A percentile compares a stretch with the other conserved stretches of the same genome.
Evolutionary conservation across 92 coral and sea anemone genomes (phyloP).

Genomic region (Montipora capitata): DNA sequence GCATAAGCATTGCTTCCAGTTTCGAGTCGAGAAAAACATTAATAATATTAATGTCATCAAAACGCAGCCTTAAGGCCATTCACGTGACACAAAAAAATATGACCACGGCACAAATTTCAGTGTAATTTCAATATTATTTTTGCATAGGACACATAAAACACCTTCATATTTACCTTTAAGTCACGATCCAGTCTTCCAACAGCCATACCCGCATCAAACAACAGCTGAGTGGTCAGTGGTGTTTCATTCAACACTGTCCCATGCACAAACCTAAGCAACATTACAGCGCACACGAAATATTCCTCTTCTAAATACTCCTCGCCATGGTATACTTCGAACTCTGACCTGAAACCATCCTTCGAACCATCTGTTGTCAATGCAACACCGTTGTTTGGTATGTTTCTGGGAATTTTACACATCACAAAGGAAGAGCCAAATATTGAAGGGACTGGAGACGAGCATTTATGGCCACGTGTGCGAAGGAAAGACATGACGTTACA

Average conservation of each 20-base stretch:
- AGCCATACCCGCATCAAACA: slow-evolving; percentile 37
- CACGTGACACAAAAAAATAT: too few species aligned
- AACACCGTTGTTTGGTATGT: background rate
- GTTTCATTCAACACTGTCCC: slow-evolving; percentile 72
- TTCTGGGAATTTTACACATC: slow-evolving; percentile 43
- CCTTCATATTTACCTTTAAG: slow-evolving; percentile 7
- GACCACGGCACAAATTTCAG: too few species aligned
- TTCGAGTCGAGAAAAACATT: too few species aligned
- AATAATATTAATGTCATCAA: too few species aligned
- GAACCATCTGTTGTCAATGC: background rate
- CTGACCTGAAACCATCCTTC: background rate
- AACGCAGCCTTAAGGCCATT: too few species aligned
- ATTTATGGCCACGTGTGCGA: slow-evolving; percentile 19
- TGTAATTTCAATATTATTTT: too few species aligned
- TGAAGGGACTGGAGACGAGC: slow-evolving; percentile 44
- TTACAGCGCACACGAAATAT: slow-evolving; percentile 65
- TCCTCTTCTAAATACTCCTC: slow-evolving; percentile 34
- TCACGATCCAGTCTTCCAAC: slow-evolving; percentile 44
- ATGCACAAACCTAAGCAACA: slow-evolving; percentile 70
- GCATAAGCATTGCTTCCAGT: too few species aligned
- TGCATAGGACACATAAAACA: too few species aligned
- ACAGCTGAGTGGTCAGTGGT: slow-evolving; percentile 45
- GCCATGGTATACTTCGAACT: slow-evolving; percentile 53
- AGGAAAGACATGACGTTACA: slow-evolving; percentile 37
- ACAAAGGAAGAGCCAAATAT: background rate